phyloP scores from a whole-genome alignment of 2,888 invertebrate genomes.

The Pogonocherus hispidulus region DNA sequence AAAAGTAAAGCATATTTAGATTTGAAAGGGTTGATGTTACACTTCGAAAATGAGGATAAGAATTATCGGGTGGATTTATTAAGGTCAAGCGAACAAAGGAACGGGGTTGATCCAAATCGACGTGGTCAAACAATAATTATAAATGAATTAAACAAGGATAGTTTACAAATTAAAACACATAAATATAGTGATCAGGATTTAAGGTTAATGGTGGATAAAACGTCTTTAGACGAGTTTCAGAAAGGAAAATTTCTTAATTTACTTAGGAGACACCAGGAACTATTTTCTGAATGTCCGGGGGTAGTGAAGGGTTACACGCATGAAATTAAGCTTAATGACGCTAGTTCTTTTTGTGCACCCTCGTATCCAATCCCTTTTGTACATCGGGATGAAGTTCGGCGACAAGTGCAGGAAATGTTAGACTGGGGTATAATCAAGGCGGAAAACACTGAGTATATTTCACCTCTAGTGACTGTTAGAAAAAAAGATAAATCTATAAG shows the following conservation, averaged over 20 bases:
- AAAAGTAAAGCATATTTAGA: conserved; percentile 8
- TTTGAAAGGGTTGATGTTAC: conserved; percentile 12
- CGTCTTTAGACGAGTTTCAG: not conserved
- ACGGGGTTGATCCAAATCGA: too few relatives aligned
- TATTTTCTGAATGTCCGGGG: conserved; percentile 10
- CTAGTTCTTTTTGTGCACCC: not conserved
- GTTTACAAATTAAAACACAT: not conserved
- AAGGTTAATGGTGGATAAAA: too few relatives aligned
- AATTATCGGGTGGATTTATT: not conserved
- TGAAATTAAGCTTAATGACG: not conserved
- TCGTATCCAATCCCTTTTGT: conserved; percentile 10
- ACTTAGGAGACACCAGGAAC: not conserved
- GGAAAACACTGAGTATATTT: not conserved
- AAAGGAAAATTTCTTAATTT: conserved; percentile 1
- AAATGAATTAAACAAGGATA: too few relatives aligned
- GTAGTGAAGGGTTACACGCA: not conserved
- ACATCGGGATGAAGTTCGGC: conserved; percentile 6
- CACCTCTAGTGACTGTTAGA: not conserved
- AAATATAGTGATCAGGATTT: too few relatives aligned
- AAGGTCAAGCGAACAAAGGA: too few relatives aligned
- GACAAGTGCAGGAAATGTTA: conserved; percentile 17
- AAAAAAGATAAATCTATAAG: not conserved
- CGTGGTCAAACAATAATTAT: too few relatives aligned
- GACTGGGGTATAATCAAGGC: conserved; percentile 11
- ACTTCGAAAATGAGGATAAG: not conserved